Evolutionary conservation across 2,888 invertebrate genomes (phyloP), one percentile per base, ranked within the genome.

Genomic region (Coelinius sp.): DNA sequence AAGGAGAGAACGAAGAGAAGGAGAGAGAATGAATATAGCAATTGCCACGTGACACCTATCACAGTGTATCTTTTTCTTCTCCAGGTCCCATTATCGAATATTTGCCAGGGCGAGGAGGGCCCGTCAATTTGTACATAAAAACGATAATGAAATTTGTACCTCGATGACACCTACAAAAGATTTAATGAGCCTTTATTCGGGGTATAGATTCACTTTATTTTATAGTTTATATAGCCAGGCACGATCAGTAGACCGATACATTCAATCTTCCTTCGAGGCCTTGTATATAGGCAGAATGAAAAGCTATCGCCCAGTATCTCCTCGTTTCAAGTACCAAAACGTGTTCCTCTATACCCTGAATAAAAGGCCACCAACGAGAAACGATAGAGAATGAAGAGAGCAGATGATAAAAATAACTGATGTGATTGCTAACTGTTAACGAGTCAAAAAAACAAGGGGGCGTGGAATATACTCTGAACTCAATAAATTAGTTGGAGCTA

Each of bases 391-490:
- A 71, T 68, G 73, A 78, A 77, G 75, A 81, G 84, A 84, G 84
- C 1, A 41, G n/a, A 84, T 83, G 85, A 85, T 85, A 85, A 85
- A 82, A 85, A 85, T 85, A 85, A 85, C 81, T 81, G 83, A 85
- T 85, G 84, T 84, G 84, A 85, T 85, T 84, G 85, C 85, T 85
- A 85, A 85, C 85, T 82, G 81, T 81, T 84, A 85, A 85, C 85
- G 84, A 85, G 84, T 85, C 79, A 80, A 83, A 84, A 83, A 59
- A 64, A 63, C 24, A 25, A 25, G 49, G 71, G 46, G 78, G 81
- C 81, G 82, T 79, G 83, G 81, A 80, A 24, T 25, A 31, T 56
- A 56, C 63, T 64, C 35, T 79, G 75, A 73, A 75, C 71, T 73
- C 80, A 80, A 80, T 81, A 83, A 84, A 82, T 79, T 78, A 79